Evolutionary conservation across 2,797 vertebrate species (phyloP).

Genomic region (Microctenopoma steveboyesi): DNA sequence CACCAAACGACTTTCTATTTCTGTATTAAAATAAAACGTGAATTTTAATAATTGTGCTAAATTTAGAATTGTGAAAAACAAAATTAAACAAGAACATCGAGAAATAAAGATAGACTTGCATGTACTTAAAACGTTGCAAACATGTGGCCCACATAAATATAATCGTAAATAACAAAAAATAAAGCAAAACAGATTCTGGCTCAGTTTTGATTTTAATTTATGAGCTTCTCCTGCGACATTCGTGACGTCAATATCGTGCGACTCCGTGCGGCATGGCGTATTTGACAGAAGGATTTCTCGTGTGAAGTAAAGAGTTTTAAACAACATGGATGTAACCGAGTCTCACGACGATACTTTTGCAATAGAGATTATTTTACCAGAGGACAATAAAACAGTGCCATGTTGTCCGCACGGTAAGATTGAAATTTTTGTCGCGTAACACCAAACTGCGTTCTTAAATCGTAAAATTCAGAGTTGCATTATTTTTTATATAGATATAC

Average conservation of each 20-base stretch:
- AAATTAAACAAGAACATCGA: not conserved
- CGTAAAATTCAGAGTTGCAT: accelerated
- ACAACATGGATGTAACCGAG: slow-evolving; percentile 27
- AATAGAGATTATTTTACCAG: slow-evolving; percentile 74
- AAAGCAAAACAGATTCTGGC: not conserved
- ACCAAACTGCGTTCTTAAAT: not conserved
- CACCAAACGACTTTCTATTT: not conserved
- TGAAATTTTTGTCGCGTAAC: accelerated
- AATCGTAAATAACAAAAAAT: not conserved
- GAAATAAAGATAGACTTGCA: too few relatives aligned
- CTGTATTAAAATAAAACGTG: not conserved
- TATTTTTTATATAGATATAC: not conserved
- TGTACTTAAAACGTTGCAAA: not conserved
- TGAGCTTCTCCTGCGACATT: not conserved
- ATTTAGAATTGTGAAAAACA: too few relatives aligned
- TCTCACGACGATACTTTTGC: slow-evolving; percentile 50
- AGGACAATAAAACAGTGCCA: slow-evolving; percentile 59
- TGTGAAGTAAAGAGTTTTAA: accelerated
- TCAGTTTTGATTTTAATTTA: not conserved
- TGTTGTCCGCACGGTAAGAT: slow-evolving; percentile 79
- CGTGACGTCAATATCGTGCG: slow-evolving; percentile 55
- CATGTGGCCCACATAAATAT: too few relatives aligned
- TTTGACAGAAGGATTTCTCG: accelerated
- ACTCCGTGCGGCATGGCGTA: slow-evolving; percentile 15
- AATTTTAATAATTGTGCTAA: too few relatives aligned